Evolutionary conservation across 2,888 invertebrate species (phyloP).

Genomic region (Cylloceria caligata): DNA sequence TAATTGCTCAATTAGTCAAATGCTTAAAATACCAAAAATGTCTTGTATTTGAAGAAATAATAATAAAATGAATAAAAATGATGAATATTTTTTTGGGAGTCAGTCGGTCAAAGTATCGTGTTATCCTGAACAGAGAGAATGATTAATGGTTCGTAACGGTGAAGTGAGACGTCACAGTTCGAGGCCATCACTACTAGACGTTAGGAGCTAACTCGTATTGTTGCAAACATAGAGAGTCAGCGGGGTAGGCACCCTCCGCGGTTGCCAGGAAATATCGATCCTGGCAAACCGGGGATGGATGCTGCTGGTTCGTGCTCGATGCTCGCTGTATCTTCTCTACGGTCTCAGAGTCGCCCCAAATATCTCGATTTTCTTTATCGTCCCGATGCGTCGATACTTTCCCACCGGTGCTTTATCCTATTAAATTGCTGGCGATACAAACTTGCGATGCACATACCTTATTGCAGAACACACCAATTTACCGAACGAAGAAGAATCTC

Average conservation of each 20-base stretch:
- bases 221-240: conserved; percentile 81
- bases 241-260: conserved; percentile 80
- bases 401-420: conserved; percentile 14
- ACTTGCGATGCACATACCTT: not conserved
- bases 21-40: not conserved
- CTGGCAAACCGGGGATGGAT: conserved; percentile 78
- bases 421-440: not conserved
- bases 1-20: not conserved
- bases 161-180: conserved; percentile 64
- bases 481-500: conserved; percentile 32
- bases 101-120: conserved; percentile 16
- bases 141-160: conserved; percentile 18
- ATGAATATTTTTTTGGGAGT: not conserved
- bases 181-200: conserved; percentile 74
- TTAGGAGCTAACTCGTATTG: conserved; percentile 80
- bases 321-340: conserved; percentile 73
- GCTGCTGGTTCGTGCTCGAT: conserved; percentile 75
- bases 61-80: not conserved
- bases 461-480: conserved; percentile 4
- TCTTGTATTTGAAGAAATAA: not conserved
- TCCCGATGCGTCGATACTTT: conserved; percentile 9
- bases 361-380: conserved; percentile 73
- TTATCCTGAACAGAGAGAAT: not conserved
- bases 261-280: conserved; percentile 84
- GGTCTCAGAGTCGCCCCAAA: conserved; percentile 70